A percentile compares a stretch with the other conserved stretches of the same genome.
These are phyloP conservation scores for Ceratina japonica DNA, from an alignment of 1,140 invertebrate genomes.

Conservation along the genomic window DNA sequence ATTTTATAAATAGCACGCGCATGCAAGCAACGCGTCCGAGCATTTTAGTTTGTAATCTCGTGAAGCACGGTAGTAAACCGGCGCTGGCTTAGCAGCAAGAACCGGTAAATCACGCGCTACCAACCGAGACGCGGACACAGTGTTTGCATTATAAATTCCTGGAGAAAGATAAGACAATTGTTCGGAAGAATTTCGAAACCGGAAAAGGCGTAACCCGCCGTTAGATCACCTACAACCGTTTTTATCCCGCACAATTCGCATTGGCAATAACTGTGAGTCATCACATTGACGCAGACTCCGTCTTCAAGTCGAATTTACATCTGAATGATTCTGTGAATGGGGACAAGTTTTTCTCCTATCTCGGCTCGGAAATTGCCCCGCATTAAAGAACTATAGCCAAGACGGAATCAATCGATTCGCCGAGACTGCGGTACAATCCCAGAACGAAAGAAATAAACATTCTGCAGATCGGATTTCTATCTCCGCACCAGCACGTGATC, in stretches of 20 bases:
- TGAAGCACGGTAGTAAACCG: not conserved
- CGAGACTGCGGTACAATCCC: too few relatives aligned
- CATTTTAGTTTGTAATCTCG: not conserved
- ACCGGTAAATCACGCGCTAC: not conserved
- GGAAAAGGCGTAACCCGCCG: too few relatives aligned
- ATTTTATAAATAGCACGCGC: constrained; percentile 57
- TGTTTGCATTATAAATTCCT: too few relatives aligned
- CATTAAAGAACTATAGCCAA: not conserved
- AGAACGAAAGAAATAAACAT: too few relatives aligned
- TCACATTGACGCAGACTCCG: not conserved
- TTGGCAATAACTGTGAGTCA: constrained; percentile 17
- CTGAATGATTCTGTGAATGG: not conserved
- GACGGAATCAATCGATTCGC: not conserved
- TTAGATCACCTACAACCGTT: not conserved
- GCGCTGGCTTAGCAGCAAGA: too few relatives aligned
- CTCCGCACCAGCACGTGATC: too few relatives aligned
- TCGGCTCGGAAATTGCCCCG: not conserved
- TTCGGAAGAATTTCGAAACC: too few relatives aligned
- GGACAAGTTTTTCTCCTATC: too few relatives aligned
- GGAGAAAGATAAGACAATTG: not conserved
- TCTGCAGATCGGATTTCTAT: too few relatives aligned
- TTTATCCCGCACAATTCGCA: not conserved
- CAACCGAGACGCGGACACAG: too few relatives aligned
- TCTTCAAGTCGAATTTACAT: not conserved
- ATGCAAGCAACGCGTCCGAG: not conserved